Base-by-base conservation (phyloP, 2,888 invertebrate genomes). In the Globia sparganii region DNA sequence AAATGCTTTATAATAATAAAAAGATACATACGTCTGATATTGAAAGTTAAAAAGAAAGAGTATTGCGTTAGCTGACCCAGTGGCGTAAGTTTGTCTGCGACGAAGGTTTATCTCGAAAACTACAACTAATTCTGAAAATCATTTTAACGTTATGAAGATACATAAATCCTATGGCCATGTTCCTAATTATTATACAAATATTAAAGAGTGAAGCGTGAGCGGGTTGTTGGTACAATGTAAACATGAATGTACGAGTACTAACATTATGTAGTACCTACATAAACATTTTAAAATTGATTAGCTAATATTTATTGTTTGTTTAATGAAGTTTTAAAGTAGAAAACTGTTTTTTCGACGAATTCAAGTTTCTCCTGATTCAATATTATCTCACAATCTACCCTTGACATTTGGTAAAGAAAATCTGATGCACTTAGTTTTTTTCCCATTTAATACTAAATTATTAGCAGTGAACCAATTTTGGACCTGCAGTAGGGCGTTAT, bases 251-350 rank as follows among this genome's bases (percentile, higher is more conserved):
- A 25, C 5, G 9, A 46, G 2, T 65, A 25, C 5, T 15, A 46
- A 61, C 21, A 31, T 59, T 25, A 37, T n/a, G 21, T 34, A 31
- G 25, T 58, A 28, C 18, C 34, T 34, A 6, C 25, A 78, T 56
- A 40, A 37, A 49, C 5, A 72, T 37, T 53, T 53, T 28, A 46
- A 31, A 53, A 53, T 37, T n/a, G 28, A 74, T 56, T 31, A 62
- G 56, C 37, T 31, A 37, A 73, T 70, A 49, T 62, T 67, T 49
- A 46, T 62, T 73, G 37, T 73, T 74, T 56, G 56, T 31, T 43
- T 56, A 31, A 80, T 79, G 13, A 56, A n/a, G n/a, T n/a, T n/a
- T n/a, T n/a, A n/a, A n/a, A n/a, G n/a, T n/a, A n/a, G n/a, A n/a
- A n/a, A n/a, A n/a, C n/a, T n/a, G n/a, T n/a, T n/a, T n/a, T n/a